A percentile compares a stretch with the other conserved stretches of the same genome.
phyloP scores from a whole-genome alignment of 2,888 invertebrate genomes.

The Creontiades dilutus region DNA sequence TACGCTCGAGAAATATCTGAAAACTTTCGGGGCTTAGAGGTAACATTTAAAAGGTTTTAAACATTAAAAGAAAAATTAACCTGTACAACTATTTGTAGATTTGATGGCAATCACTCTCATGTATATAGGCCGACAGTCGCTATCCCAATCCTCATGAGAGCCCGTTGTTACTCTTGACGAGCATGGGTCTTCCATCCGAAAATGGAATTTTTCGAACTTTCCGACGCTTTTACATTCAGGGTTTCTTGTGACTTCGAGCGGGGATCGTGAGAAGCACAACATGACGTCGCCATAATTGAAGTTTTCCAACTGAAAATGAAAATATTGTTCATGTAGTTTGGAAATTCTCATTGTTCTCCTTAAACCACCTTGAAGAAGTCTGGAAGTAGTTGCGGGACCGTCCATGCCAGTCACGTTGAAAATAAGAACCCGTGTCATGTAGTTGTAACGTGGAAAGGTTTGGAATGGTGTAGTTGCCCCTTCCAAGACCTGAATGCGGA shows the following conservation, averaged over 20 bases:
- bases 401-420: too few relatives aligned
- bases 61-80: not conserved
- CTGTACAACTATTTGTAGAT: slow-evolving; percentile 80
- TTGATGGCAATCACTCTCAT: slow-evolving; percentile 80
- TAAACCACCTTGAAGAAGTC: too few relatives aligned
- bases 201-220: slow-evolving; percentile 45
- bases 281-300: slow-evolving; percentile 56
- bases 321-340: not conserved
- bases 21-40: too few relatives aligned
- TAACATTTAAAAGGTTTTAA: too few relatives aligned
- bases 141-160: slow-evolving; percentile 62
- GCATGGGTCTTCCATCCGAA: slow-evolving; percentile 31
- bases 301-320: slow-evolving; percentile 53
- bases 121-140: slow-evolving; percentile 80
- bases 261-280: slow-evolving; percentile 40
- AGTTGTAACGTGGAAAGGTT: too few relatives aligned
- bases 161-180: slow-evolving; percentile 39
- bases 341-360: too few relatives aligned
- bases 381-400: too few relatives aligned
- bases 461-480: too few relatives aligned
- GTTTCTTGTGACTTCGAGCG: slow-evolving; percentile 15
- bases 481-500: too few relatives aligned
- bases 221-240: slow-evolving; percentile 30
- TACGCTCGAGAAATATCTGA: too few relatives aligned
- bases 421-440: too few relatives aligned